phyloP scores from a whole-genome alignment of 2,888 invertebrate species.

The Latheticus oryzae region DNA sequence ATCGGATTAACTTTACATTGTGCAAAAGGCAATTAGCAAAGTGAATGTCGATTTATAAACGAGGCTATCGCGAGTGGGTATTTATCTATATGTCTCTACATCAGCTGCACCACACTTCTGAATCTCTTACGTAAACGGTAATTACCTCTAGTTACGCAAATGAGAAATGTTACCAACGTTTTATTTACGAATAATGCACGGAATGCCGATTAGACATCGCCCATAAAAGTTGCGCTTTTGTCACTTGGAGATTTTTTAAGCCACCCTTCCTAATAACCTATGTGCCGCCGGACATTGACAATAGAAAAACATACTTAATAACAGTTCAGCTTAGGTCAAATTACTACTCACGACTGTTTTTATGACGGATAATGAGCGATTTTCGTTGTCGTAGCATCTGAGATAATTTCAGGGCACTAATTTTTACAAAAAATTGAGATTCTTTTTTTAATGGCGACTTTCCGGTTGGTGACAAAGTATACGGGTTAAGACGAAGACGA shows the following conservation, averaged over 20 bases:
- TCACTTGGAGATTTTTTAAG: conserved; percentile 13
- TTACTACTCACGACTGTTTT: conserved; percentile 49
- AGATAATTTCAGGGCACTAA: conserved; percentile 35
- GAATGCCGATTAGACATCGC: conserved; percentile 31
- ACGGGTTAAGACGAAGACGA: not conserved
- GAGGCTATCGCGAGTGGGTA: conserved; percentile 55
- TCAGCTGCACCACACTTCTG: conserved; percentile 37
- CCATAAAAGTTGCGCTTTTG: conserved; percentile 9
- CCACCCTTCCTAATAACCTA: conserved; percentile 48
- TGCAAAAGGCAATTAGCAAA: conserved; percentile 56
- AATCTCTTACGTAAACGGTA: conserved; percentile 47
- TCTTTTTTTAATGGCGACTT: conserved; percentile 36
- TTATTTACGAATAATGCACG: conserved; percentile 24
- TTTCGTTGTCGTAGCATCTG: conserved; percentile 43
- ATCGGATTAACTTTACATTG: conserved; percentile 46
- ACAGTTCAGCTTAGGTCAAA: conserved; percentile 40
- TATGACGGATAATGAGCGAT: conserved; percentile 51
- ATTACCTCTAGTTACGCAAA: conserved; percentile 48
- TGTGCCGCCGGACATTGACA: conserved; percentile 52
- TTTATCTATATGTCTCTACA: conserved; percentile 46
- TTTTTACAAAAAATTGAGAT: conserved; percentile 16
- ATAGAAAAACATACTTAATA: conserved; percentile 46
- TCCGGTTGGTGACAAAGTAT: conserved; percentile 33
- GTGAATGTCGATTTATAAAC: conserved; percentile 58
- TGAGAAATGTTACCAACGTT: conserved; percentile 43